Evolutionary conservation across 1,140 invertebrate species (phyloP).

Genomic region (Lucilia cuprina): DNA sequence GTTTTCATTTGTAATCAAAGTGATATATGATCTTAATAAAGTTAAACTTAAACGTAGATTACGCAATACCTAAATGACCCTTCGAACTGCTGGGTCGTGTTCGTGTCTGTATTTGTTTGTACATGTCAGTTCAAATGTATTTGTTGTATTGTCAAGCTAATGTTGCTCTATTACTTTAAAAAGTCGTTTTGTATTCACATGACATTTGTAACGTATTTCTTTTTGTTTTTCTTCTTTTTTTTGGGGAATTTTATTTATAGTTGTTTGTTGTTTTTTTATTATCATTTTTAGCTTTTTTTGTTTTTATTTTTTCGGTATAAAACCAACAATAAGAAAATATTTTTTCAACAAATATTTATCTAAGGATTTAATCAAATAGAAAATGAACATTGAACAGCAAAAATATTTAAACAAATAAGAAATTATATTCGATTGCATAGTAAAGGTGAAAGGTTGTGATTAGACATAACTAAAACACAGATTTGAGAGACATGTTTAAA

Average conservation of each 20-base stretch:
- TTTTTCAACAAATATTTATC: neutral
- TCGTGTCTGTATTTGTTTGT: neutral
- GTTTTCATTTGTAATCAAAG: too few species aligned
- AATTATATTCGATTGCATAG: too few species aligned
- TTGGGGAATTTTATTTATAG: neutral
- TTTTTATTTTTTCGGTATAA: neutral
- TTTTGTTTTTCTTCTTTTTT: conserved; percentile 8
- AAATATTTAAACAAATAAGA: too few species aligned
- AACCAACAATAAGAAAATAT: neutral
- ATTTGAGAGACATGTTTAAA: too few species aligned
- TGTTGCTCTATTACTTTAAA: conserved; percentile 12
- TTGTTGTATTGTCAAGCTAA: conserved; percentile 25
- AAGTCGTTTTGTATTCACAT: conserved; percentile 33
- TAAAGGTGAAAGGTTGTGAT: too few species aligned
- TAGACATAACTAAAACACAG: too few species aligned
- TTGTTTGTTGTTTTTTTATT: neutral
- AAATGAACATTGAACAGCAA: too few species aligned
- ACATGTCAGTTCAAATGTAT: neutral
- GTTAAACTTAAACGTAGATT: too few species aligned
- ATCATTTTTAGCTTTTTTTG: neutral
- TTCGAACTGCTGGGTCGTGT: neutral
- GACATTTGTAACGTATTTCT: neutral
- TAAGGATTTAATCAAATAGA: neutral
- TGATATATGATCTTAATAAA: too few species aligned
- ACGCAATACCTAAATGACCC: too few species aligned